Evolutionary conservation across 2,113 vertebrate genomes (phyloP), one percentile per base, ranked within the genome.

Genomic region (Raja brachyura): DNA sequence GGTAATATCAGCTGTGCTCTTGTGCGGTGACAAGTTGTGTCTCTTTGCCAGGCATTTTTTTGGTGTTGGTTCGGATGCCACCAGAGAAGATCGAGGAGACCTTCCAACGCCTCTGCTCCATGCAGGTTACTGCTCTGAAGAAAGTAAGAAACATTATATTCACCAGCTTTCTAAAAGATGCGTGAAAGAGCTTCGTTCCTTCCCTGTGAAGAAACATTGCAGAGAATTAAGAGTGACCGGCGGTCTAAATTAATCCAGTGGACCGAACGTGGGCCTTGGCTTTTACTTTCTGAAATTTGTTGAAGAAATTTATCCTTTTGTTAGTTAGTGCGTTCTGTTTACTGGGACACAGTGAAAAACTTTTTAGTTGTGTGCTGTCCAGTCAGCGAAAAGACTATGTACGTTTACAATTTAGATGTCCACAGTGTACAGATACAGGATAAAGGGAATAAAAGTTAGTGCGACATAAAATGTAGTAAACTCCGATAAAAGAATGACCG

Each of bases 71-170:
- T 94, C 97, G 99, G 93, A 97, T 99, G 93, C 99, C 99, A n/a
- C 95, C 99, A 96, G 98, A 99, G 95, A 99, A 99, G 96, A 99
- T 99, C 4, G 96, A 98, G 0, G 97, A 98, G 85, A 99, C 98
- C 95, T 97, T 99, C 94, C 98, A 98, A 16, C 98, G 99, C 79
- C 96, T 99, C 28, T 99, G 99, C 61, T 97, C 98, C 6, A 98
- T 99, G 92, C 99, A 99, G 93, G 99, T 99, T 93, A 94, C 98
- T 94, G 97, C 98, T 3, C 95, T 99, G 48, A 99, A 98, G 93
- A 99, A 99, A 98, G 98, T 99, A 9, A 0, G 95, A 31, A 92
- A 92, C 13, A 33, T 11, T 33, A 54, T 74, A n/a, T 90, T 33
- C n/a, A 31, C n/a, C 39, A 5, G 54, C 22, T 59, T 25, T 83